Conservation (phyloP, 2,797 vertebrate species). For the Coluber constrictor region DNA sequence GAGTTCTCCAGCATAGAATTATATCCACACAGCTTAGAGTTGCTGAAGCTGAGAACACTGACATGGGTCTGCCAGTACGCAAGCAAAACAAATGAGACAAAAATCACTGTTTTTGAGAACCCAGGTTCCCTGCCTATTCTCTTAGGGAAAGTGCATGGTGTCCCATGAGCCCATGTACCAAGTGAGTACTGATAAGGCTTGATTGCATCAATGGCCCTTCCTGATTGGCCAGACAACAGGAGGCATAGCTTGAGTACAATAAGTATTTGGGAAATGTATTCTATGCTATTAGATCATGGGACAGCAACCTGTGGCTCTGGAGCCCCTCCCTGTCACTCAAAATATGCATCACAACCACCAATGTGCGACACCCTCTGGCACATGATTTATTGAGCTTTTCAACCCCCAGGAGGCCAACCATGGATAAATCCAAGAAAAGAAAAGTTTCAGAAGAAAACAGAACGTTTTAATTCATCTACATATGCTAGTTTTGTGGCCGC, state of each 20-base stretch:
- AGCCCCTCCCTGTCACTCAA: too few relatives aligned
- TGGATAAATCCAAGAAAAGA: too few relatives aligned
- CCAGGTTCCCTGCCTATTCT: neutral
- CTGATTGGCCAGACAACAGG: neutral
- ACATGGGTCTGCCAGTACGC: neutral
- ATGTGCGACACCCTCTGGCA: too few relatives aligned
- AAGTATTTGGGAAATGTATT: neutral
- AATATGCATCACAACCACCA: too few relatives aligned
- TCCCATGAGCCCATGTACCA: neutral
- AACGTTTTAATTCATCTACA: too few relatives aligned
- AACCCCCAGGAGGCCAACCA: too few relatives aligned
- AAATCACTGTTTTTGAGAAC: neutral
- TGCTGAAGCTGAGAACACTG: neutral
- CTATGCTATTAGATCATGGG: neutral
- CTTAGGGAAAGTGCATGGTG: neutral
- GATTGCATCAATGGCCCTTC: neutral
- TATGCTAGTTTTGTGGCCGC: too few relatives aligned
- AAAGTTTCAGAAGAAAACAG: too few relatives aligned
- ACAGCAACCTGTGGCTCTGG: too few relatives aligned
- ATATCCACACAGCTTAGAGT: neutral
- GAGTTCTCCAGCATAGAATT: neutral
- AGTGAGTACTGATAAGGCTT: neutral
- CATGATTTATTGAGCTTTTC: too few relatives aligned
- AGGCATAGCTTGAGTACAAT: neutral
- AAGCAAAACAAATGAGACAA: neutral